A percentile compares a stretch with the other conserved stretches of the same genome.
Evolutionary conservation across 2,797 vertebrate species (phyloP).

Genomic region (Linurgus olivaceus): DNA sequence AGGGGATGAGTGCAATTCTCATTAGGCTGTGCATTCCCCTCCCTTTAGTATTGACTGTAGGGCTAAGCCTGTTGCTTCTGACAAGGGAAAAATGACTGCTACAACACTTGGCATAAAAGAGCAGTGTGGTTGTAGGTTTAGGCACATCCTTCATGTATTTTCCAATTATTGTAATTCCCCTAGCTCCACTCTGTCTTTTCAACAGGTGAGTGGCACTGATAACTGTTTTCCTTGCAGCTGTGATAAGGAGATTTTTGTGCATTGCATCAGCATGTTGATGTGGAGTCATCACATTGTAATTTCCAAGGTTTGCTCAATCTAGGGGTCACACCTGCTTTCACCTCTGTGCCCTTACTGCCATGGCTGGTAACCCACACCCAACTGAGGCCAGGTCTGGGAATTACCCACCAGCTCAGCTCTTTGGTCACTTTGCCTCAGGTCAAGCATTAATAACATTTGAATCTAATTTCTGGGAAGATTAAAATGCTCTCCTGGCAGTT

Average conservation of each 20-base stretch:
- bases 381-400: background rate
- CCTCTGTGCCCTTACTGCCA: background rate
- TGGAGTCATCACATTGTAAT: background rate
- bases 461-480: background rate
- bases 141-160: background rate
- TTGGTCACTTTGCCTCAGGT: background rate
- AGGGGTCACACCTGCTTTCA: background rate
- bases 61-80: conserved; percentile 2
- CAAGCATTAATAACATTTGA: background rate
- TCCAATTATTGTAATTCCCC: background rate
- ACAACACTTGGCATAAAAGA: background rate
- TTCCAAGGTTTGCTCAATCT: background rate
- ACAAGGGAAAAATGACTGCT: background rate
- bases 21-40: conserved; percentile 4
- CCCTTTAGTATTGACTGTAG: background rate
- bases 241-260: background rate
- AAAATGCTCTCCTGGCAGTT: background rate
- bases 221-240: background rate
- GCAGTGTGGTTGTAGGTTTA: background rate
- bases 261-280: background rate
- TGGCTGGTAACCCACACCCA: background rate
- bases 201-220: background rate
- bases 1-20: conserved; percentile 19
- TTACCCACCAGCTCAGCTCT: background rate
- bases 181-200: background rate